Evolutionary conservation across 2,888 invertebrate genomes (phyloP), one percentile per base, ranked within the genome.

Genomic region (Tinea semifulvella): DNA sequence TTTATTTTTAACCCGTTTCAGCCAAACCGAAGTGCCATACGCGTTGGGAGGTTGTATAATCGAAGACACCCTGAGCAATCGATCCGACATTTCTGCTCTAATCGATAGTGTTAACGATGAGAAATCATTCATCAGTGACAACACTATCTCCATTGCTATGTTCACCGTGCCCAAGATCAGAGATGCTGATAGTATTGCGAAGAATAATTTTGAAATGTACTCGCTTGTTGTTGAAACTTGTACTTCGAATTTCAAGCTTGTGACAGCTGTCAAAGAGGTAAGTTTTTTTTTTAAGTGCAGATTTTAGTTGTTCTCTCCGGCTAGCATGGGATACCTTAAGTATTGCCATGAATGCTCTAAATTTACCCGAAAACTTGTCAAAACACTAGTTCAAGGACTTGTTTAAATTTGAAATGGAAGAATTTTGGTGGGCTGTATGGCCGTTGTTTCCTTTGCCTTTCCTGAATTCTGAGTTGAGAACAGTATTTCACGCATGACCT

Each of bases 21-120:
- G 81, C 2, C 81, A 82, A 56, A 68, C 71, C 19, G 60, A 72
- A 46, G 55, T 61, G 14, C 77, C 81, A 1, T 79, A 68, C 55
- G 81, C 81, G 3, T 56, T 81, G 28, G 82, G 75, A 13, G 82
- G 82, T 6, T 81, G 81, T 53, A 65, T 76, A 11, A 65, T 80
- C 10, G 75, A 79, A 48, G 80, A 74, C 47, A 67, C 69, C 26
- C 57, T 69, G 25, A 57, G 54, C 43, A 58, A 64, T 22, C 50
- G 55, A 16, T 56, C 48, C 48, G 66, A 77, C 47, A 56, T 76
- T 27, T 54, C 56, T 18, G 50, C 53, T 3, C 56, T 75, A 26
- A 58, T 76, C n/a, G 55, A 65, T 2, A 53, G 56, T 8, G 49
- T 64, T 0, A 71, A 71, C 28, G 57, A 57, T 39, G 46, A 42